Conservation (phyloP, 2,113 vertebrate species). For the Chionodraco myersi region DNA sequence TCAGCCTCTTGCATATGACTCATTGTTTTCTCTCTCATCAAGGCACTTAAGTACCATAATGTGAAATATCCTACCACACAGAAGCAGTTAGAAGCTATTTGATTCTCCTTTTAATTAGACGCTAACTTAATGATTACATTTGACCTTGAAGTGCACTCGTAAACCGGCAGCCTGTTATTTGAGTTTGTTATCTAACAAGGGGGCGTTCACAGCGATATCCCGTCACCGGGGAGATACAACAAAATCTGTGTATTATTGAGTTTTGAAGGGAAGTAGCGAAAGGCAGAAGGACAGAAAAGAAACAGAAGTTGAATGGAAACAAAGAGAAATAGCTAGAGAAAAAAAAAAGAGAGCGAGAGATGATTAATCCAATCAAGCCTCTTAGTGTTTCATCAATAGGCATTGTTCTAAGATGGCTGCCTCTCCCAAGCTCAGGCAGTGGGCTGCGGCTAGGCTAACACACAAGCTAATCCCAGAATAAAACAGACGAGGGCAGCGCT, state of each 20-base stretch:
- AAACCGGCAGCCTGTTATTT: slow-evolving; percentile 55
- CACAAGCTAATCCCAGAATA: slow-evolving; percentile 77
- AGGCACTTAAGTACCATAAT: slow-evolving; percentile 33
- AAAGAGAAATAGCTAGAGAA: slow-evolving; percentile 52
- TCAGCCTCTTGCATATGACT: slow-evolving; percentile 21
- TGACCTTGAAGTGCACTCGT: slow-evolving; percentile 65
- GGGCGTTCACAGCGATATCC: slow-evolving; percentile 34
- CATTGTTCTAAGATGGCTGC: slow-evolving; percentile 82
- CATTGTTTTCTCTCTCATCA: slow-evolving; percentile 32
- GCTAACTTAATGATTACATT: slow-evolving; percentile 48
- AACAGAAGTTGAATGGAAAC: slow-evolving; percentile 47
- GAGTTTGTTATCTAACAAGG: slow-evolving; percentile 56
- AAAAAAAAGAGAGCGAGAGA: slow-evolving; percentile 51
- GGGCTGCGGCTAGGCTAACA: slow-evolving; percentile 75
- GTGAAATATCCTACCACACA: slow-evolving; percentile 41
- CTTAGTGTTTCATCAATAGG: slow-evolving; percentile 77
- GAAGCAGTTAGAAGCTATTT: slow-evolving; percentile 40
- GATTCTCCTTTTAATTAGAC: slow-evolving; percentile 62
- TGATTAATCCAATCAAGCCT: slow-evolving; percentile 81
- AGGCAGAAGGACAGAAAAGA: slow-evolving; percentile 46
- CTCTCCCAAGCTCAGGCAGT: slow-evolving; percentile 66
- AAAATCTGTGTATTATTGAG: slow-evolving; percentile 54
- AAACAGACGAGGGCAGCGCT: slow-evolving; percentile 66
- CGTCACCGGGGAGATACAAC: slow-evolving; percentile 42
- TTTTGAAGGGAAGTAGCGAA: slow-evolving; percentile 44